A percentile compares a stretch with the other conserved stretches of the same genome.
These are phyloP conservation scores for Amphimedon queenslandica DNA, from an alignment of 37 sponge, comb jelly and placozoan species.

Conservation along the genomic window DNA sequence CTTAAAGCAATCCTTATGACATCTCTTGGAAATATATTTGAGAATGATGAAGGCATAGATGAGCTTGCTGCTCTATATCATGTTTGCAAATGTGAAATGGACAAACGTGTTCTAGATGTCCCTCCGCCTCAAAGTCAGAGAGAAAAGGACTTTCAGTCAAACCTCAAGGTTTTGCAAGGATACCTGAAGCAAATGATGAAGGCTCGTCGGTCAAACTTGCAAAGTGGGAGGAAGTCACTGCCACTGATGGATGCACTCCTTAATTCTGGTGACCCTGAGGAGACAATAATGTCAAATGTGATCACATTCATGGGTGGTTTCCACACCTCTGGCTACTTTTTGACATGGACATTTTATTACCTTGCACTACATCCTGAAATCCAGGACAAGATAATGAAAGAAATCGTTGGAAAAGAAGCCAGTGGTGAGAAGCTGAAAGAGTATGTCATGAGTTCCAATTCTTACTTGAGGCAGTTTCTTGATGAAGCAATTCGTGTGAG, in stretches of 20 bases:
- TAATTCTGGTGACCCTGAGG: conserved; percentile 11
- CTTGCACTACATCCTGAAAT: conserved; percentile 27
- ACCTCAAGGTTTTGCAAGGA: neutral
- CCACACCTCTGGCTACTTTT: conserved; percentile 22
- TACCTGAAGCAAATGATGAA: conserved; percentile 20
- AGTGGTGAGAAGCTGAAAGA: conserved; percentile 25
- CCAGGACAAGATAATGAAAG: conserved; percentile 14
- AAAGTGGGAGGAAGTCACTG: neutral
- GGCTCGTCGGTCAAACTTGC: neutral
- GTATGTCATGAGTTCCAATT: conserved; percentile 16
- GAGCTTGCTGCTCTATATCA: conserved; percentile 16
- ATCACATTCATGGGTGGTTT: conserved; percentile 25
- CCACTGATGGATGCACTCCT: conserved; percentile 32
- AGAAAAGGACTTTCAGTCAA: conserved; percentile 22
- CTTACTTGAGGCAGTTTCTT: conserved; percentile 26
- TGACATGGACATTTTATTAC: conserved; percentile 23
- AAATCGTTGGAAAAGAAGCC: conserved; percentile 7
- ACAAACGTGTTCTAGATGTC: conserved; percentile 13
- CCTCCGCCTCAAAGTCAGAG: conserved; percentile 11
- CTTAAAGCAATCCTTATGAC: conserved; percentile 19
- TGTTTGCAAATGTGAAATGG: conserved; percentile 29
- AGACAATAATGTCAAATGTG: conserved; percentile 14
- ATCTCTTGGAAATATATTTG: conserved; percentile 45
- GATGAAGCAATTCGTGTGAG: conserved; percentile 33
- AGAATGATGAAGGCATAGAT: conserved; percentile 34